Evolutionary conservation across 2,797 vertebrate species (phyloP).

Genomic region (Pangasius larnaudii): DNA sequence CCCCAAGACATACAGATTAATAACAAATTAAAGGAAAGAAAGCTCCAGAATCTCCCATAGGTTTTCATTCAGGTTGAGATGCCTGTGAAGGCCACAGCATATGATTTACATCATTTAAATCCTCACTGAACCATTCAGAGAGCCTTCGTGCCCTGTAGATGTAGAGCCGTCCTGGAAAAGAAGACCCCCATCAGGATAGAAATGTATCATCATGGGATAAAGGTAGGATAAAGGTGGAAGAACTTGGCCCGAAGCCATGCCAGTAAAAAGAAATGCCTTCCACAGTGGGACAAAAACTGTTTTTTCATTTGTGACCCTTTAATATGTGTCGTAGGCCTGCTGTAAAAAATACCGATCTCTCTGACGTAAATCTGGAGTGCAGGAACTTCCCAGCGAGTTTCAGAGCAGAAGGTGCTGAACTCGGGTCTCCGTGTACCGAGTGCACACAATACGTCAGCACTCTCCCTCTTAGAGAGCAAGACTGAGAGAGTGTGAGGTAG

Average conservation of each 20-base stretch:
- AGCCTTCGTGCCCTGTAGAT: neutral
- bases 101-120: neutral
- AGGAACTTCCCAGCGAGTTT: neutral
- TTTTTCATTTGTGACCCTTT: neutral
- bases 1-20: neutral
- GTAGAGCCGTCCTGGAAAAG: neutral
- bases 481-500: neutral
- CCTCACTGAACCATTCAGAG: neutral
- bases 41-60: neutral
- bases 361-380: constrained; percentile 4
- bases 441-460: constrained; percentile 3
- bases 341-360: neutral
- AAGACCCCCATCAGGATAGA: neutral
- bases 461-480: neutral
- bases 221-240: neutral
- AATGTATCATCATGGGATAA: neutral
- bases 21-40: neutral
- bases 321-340: neutral
- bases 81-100: neutral
- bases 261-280: neutral
- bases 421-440: neutral
- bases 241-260: neutral
- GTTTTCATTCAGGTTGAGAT: neutral
- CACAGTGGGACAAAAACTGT: neutral
- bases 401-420: neutral